Evolutionary conservation across 2,888 invertebrate species (phyloP), one percentile per base, ranked within the genome.

Genomic region (Heteromurus nitidus): DNA sequence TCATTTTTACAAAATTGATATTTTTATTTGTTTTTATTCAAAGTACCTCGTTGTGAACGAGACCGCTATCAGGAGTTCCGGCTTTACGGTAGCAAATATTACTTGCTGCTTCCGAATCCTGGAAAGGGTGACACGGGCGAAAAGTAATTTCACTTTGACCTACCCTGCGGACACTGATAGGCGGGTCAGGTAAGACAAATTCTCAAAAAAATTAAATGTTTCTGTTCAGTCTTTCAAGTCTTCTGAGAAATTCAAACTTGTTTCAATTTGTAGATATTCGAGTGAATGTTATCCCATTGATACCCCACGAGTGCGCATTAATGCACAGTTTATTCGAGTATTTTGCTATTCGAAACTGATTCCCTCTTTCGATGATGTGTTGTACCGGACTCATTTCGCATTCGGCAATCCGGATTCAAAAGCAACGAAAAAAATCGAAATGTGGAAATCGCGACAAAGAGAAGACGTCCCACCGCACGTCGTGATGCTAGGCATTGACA

Each of bases 391-490:
- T 1, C 74, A 74, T n/a, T 60, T 50, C 50, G 62, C 80, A 26
- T 28, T 80, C 3, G 36, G 68, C 11, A n/a, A 47, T 18, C 24
- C 24, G 1, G 24, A 24, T 60, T 9, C 24, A 16, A 13, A 5
- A 16, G 58, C 58, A 26, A 20, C 1, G 11, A 11, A 73, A 44
- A 65, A 65, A 7, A 18, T 65, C 18, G 9, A 9, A 1, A 20
- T 2, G 3, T 42, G 65, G 65, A 65, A 36, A 31, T n/a, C n/a
- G 1, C 9, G 1, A 2, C 1, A 1, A 36, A n/a, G n/a, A n/a
- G n/a, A n/a, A n/a, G 24, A 44, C 3, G 28, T 28, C n/a, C 82
- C 82, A 9, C 82, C 82, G 5, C 69, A 68, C 30, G 74, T 82
- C 1, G n/a, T 82, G 0, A 42, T 82, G 16, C 5, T 82, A 3